A percentile compares a stretch with the other conserved stretches of the same genome.
Evolutionary conservation across 2,797 vertebrate species (phyloP).

Genomic region (Sebastes baramenuke): DNA sequence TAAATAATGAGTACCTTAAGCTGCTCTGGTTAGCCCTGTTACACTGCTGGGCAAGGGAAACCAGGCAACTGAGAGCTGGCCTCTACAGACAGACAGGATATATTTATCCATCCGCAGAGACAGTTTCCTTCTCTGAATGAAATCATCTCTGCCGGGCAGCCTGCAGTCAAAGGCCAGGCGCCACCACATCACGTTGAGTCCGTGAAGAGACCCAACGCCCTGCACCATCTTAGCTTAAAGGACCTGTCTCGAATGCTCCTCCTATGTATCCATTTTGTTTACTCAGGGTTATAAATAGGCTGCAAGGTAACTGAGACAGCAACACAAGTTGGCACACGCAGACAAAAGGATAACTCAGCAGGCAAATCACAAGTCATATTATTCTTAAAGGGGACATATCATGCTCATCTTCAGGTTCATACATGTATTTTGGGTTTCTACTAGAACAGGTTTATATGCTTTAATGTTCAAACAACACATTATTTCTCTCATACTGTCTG

Average conservation of each 20-base stretch:
- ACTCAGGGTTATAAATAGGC: conserved; percentile 69
- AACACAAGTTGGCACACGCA: conserved; percentile 21
- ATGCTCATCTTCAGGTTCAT: too few relatives aligned
- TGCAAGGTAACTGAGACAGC: conserved; percentile 52
- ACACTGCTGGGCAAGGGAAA: conserved; percentile 43
- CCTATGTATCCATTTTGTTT: conserved; percentile 66
- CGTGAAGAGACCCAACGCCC: conserved; percentile 24
- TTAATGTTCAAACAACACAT: too few relatives aligned
- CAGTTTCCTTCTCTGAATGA: conserved; percentile 61
- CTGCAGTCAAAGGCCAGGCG: conserved; percentile 32
- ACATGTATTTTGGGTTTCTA: too few relatives aligned
- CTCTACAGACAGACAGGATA: conserved; percentile 53
- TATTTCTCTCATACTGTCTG: too few relatives aligned
- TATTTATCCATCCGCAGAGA: conserved; percentile 65
- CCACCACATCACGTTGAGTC: conserved; percentile 32
- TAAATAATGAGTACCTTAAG: conserved; percentile 49
- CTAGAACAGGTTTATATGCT: too few relatives aligned
- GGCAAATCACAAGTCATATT: not conserved
- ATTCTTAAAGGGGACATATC: not conserved
- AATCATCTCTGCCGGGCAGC: conserved; percentile 49
- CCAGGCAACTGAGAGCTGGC: conserved; percentile 8
- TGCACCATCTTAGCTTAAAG: not conserved
- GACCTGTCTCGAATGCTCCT: conserved; percentile 14
- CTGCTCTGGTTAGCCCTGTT: conserved; percentile 23
- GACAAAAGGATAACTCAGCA: conserved; percentile 32